phyloP scores from a whole-genome alignment of 2,797 vertebrate genomes.

The Vultur gryphus region DNA sequence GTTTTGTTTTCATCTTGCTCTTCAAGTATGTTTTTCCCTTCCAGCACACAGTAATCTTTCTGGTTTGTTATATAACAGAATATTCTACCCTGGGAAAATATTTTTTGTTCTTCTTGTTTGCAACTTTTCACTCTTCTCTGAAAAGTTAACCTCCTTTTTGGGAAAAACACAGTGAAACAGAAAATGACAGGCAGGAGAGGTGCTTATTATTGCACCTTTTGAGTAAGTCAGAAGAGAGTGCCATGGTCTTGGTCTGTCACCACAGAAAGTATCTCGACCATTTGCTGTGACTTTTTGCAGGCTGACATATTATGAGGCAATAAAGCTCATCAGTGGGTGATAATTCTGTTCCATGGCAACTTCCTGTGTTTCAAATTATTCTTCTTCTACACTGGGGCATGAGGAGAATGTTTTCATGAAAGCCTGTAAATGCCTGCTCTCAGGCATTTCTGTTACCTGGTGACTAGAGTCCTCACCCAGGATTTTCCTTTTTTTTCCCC shows the following conservation, averaged over 20 bases:
- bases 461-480: neutral
- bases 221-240: neutral
- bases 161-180: slow-evolving; percentile 27
- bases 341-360: neutral
- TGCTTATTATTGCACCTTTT: neutral
- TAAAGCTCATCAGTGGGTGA: neutral
- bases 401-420: neutral
- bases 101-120: slow-evolving; percentile 34
- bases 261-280: neutral
- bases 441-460: neutral
- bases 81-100: slow-evolving; percentile 55
- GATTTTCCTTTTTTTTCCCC: neutral
- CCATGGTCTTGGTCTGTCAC: neutral
- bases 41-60: slow-evolving; percentile 49
- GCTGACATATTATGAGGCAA: slow-evolving; percentile 7
- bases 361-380: neutral
- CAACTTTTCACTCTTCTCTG: slow-evolving; percentile 36
- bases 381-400: neutral
- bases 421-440: neutral
- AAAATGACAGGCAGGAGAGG: neutral
- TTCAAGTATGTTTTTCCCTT: slow-evolving; percentile 55
- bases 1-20: slow-evolving; percentile 58
- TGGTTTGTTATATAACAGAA: slow-evolving; percentile 57
- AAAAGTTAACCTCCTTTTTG: slow-evolving; percentile 9
- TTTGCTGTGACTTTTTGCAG: slow-evolving; percentile 31